Evolutionary conservation across 1,140 invertebrate genomes (phyloP).

Genomic region (Drosophila arizonae): DNA sequence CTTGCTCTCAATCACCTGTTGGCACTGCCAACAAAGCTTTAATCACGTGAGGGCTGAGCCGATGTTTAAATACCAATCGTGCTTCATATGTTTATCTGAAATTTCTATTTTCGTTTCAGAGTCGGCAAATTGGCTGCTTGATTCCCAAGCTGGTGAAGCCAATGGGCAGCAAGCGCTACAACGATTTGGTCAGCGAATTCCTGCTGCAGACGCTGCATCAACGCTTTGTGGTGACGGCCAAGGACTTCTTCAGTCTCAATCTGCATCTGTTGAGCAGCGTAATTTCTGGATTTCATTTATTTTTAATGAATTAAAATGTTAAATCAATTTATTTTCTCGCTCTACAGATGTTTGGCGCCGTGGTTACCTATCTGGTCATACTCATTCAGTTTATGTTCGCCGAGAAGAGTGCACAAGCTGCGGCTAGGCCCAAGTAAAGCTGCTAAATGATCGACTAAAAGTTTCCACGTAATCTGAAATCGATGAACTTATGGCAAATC

Average conservation of each 20-base stretch:
- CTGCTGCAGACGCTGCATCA: constrained; percentile 73
- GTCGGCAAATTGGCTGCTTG: constrained; percentile 71
- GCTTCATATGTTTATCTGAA: too few relatives aligned
- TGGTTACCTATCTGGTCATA: constrained; percentile 77
- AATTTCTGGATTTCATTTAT: constrained; percentile 6
- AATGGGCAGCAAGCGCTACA: constrained; percentile 66
- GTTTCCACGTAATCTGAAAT: too few relatives aligned
- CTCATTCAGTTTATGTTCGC: constrained; percentile 81
- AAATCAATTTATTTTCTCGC: background rate
- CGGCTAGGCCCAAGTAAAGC: background rate
- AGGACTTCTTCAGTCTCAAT: constrained; percentile 77
- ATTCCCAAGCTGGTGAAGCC: constrained; percentile 70
- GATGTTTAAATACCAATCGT: too few relatives aligned
- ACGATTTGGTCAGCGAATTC: constrained; percentile 74
- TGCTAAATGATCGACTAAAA: too few relatives aligned
- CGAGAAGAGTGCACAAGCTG: constrained; percentile 41
- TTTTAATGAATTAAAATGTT: background rate
- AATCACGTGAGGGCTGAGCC: constrained; percentile 49
- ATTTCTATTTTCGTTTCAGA: constrained; percentile 27
- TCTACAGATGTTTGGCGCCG: constrained; percentile 72
- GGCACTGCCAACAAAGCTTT: constrained; percentile 63
- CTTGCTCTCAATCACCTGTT: constrained; percentile 54
- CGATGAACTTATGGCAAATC: too few relatives aligned
- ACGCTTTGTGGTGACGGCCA: constrained; percentile 70
- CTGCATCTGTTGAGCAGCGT: constrained; percentile 69